Evolutionary conservation across 2,888 invertebrate genomes (phyloP), one percentile per base, ranked within the genome.

Genomic region (Papilio elwesi): DNA sequence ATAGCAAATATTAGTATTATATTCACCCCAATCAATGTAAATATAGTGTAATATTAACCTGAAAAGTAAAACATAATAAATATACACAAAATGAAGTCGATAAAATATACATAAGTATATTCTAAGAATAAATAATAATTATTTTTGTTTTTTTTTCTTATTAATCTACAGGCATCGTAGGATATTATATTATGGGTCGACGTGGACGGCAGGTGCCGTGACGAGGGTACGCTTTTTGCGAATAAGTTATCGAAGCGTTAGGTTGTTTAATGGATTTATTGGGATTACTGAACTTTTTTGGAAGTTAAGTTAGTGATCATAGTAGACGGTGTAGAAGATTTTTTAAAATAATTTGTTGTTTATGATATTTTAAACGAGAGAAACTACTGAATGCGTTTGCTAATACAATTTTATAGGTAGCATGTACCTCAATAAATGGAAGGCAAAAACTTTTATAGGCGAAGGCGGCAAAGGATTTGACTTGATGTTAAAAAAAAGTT

Each of bases 151-250:
- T n/a, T 16, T 4, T 64, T 64, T 68, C 55, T 68, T 53, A 16
- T 38, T 11, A 52, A 68, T 52, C 12, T 72, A 64, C 63, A 49
- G 3, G 15, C 49, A 51, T 16, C 79, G 82, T 80, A 79, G 83
- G 85, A 84, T 80, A 85, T 87, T 84, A 85, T 80, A 78, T 87
- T 84, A 85, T 80, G 78, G 78, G 79, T 77, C 78, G 81, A 81
- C 82, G 81, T 81, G 74, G 74, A 62, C 71, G 84, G 82, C 88
- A 89, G 89, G 86, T 87, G 87, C 80, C 77, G 79, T 86, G 89
- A 88, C 81, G 78, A 84, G 85, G 86, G 84, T 85, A 74, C 70
- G 74, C 75, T 86, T 83, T 86, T 85, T 83, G 74, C 78, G 64
- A 70, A 76, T 51, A 68, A 73, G 68, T 79, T 81, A 78, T 82